These are phyloP conservation scores for Myodes glareolus DNA, from an alignment of 2,113 vertebrate genomes.

Conservation along the genomic window DNA sequence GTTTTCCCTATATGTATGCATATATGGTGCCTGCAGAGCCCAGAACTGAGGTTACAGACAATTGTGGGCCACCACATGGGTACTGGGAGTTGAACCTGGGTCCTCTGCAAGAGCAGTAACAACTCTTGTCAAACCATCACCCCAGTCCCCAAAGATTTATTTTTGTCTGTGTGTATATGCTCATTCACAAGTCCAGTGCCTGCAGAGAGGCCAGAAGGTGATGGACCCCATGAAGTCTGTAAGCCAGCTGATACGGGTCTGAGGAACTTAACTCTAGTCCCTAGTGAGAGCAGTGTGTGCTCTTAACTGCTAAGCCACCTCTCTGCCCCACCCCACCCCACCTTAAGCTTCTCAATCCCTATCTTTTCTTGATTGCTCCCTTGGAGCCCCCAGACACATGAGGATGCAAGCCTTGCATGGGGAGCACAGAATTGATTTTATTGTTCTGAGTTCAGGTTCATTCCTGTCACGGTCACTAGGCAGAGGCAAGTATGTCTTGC, in stretches of 20 bases:
- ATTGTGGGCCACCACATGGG: neutral
- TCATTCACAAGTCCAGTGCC: neutral
- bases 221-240: neutral
- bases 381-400: neutral
- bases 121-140: neutral
- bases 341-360: neutral
- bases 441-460: conserved; percentile 52
- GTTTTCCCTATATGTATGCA: neutral
- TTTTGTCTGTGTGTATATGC: neutral
- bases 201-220: neutral
- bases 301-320: neutral
- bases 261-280: neutral
- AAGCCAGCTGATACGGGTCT: neutral
- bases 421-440: conserved; percentile 62
- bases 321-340: neutral
- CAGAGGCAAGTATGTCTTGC: neutral
- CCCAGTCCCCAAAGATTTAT: neutral
- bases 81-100: neutral
- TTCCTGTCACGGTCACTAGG: neutral
- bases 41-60: neutral
- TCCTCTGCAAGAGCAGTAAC: neutral
- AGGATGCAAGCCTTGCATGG: neutral
- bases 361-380: no score
- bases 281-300: neutral
- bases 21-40: neutral